Evolutionary conservation across 2,888 invertebrate genomes (phyloP).

Genomic region (Dorcus hopei): DNA sequence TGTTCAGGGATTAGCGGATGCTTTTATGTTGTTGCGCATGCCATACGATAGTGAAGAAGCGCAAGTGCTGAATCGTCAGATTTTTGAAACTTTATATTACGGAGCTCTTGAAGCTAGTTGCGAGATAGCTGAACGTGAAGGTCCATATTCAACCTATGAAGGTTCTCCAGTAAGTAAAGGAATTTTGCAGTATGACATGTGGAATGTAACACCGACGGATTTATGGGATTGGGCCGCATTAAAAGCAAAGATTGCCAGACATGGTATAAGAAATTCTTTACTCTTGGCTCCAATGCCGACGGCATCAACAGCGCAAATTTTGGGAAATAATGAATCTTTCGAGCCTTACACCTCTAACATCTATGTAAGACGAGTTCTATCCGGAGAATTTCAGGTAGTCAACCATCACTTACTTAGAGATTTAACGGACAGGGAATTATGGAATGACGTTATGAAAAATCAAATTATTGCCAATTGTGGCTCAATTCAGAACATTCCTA

Average conservation of each 20-base stretch:
- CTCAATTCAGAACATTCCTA: constrained; percentile 84
- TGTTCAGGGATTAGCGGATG: constrained; percentile 95
- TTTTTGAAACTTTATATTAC: constrained; percentile 97
- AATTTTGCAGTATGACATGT: constrained; percentile 96
- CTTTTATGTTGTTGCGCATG: constrained; percentile 88
- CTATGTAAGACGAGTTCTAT: constrained; percentile 88
- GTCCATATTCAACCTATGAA: constrained; percentile 86
- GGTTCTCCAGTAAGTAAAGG: constrained; percentile 95
- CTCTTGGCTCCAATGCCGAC: constrained; percentile 98
- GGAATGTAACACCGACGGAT: constrained; percentile 82
- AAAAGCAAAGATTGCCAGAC: constrained; percentile 78
- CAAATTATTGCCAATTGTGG: constrained; percentile 87
- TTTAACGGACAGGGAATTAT: constrained; percentile 83
- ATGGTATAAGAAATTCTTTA: constrained; percentile 79
- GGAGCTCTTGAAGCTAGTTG: constrained; percentile 96
- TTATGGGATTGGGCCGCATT: constrained; percentile 87
- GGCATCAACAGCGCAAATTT: constrained; percentile 97
- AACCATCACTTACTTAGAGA: constrained; percentile 95
- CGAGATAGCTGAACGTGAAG: constrained; percentile 81
- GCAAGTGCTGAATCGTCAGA: constrained; percentile 82
- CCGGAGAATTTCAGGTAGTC: constrained; percentile 94
- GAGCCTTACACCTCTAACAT: constrained; percentile 98
- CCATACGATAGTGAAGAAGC: constrained; percentile 92
- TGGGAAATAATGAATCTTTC: constrained; percentile 97
- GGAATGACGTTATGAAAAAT: constrained; percentile 96